Conservation (phyloP, 2,888 invertebrate genomes). For the Gerosis bhagava region DNA sequence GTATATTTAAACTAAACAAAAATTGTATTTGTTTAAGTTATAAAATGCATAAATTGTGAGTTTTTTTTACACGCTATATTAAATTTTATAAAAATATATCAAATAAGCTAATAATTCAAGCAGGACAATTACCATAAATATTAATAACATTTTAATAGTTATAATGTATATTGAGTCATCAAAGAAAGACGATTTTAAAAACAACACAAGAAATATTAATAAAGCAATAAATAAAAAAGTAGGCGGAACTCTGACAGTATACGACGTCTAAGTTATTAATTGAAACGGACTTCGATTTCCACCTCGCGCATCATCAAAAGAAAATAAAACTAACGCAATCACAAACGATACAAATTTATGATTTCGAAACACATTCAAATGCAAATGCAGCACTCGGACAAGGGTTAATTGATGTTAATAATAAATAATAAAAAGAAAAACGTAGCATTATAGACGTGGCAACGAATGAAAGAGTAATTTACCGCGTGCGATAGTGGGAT, state of each 20-base stretch:
- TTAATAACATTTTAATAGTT: too few relatives aligned
- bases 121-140: constrained; percentile 1
- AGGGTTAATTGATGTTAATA: constrained; percentile 69
- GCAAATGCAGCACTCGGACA: constrained; percentile 45
- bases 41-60: too few relatives aligned
- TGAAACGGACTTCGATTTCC: constrained; percentile 13
- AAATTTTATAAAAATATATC: too few relatives aligned
- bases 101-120: constrained; percentile 5
- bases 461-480: constrained; percentile 50
- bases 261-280: constrained; percentile 17
- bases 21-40: too few relatives aligned
- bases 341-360: constrained; percentile 50
- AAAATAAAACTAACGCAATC: constrained; percentile 40
- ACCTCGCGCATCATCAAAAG: constrained; percentile 8
- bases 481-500: constrained; percentile 46
- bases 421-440: constrained; percentile 55
- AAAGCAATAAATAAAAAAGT: constrained; percentile 13
- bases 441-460: constrained; percentile 30
- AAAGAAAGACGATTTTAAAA: too few relatives aligned
- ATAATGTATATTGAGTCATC: too few relatives aligned
- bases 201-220: constrained; percentile 2
- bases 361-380: constrained; percentile 61
- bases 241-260: constrained; percentile 9
- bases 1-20: too few relatives aligned
- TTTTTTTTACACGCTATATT: too few relatives aligned